A percentile compares a stretch with the other conserved stretches of the same genome.
Conservation (phyloP, 1,140 invertebrate genomes). For the Papilio polyxenes region DNA sequence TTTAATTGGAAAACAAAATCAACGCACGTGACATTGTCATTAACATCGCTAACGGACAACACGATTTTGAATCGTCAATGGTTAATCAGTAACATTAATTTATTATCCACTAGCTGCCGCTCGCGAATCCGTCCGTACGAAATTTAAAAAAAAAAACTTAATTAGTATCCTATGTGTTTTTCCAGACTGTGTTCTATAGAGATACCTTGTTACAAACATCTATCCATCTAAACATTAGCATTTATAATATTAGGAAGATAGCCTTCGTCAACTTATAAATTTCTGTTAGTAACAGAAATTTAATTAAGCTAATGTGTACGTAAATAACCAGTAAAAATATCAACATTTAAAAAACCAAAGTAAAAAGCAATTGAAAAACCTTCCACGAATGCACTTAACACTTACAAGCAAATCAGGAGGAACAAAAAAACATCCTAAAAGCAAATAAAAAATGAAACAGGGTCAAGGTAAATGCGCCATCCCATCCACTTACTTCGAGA, state of each 20-base stretch:
- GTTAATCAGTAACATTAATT: neutral
- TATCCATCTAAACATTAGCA: no score
- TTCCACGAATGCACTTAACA: neutral
- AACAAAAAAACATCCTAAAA: constrained; percentile 20
- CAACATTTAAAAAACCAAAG: neutral
- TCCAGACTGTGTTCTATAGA: no score
- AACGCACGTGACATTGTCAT: neutral
- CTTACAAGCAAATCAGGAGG: neutral
- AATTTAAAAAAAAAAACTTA: no score
- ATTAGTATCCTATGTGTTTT: no score
- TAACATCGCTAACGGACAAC: neutral
- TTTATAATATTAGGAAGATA: no score
- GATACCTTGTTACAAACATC: no score
- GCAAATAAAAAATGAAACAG: constrained; percentile 16
- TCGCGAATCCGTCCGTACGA: no score
- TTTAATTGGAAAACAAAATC: constrained; percentile 42
- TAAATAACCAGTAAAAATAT: neutral
- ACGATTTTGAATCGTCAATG: neutral
- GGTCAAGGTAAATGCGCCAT: constrained; percentile 23
- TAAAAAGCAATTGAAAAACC: neutral
- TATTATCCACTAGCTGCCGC: neutral
- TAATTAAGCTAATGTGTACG: neutral
- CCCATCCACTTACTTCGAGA: constrained; percentile 8
- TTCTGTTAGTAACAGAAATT: neutral
- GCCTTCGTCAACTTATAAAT: neutral